Conservation (phyloP, 2,888 invertebrate species). For the Eutolmus rufibarbis region DNA sequence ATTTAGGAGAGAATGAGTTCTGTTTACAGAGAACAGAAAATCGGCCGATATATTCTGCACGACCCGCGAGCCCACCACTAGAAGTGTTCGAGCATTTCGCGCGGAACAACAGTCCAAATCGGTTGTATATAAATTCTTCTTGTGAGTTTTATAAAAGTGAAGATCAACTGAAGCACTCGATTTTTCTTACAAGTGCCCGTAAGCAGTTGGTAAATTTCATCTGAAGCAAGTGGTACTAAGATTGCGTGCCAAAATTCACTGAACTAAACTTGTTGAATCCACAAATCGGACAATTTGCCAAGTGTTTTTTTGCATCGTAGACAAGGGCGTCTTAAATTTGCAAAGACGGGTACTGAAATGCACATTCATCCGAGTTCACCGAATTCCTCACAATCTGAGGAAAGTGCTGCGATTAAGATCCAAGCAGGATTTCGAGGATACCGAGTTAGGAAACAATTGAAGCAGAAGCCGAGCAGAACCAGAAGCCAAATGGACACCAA, state of each 20-base stretch:
- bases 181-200: neutral
- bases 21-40: conserved; percentile 10
- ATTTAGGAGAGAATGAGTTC: conserved; percentile 27
- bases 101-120: conserved; percentile 17
- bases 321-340: conserved; percentile 24
- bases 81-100: neutral
- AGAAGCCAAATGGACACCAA: conserved; percentile 20
- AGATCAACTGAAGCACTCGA: conserved; percentile 2
- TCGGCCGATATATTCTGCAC: conserved; percentile 17
- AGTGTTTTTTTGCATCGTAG: neutral
- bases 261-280: neutral
- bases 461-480: neutral
- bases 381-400: conserved; percentile 58
- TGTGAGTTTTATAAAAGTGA: neutral
- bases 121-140: neutral
- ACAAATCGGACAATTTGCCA: conserved; percentile 15
- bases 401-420: conserved; percentile 66
- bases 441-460: conserved; percentile 64
- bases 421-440: conserved; percentile 68
- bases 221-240: neutral
- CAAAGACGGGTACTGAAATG: conserved; percentile 55
- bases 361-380: conserved; percentile 63
- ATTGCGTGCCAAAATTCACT: neutral
- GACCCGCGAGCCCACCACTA: neutral
- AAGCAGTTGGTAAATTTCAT: neutral